phyloP scores from a whole-genome alignment of 2,113 vertebrate species.

The Pollimyrus isidori region DNA sequence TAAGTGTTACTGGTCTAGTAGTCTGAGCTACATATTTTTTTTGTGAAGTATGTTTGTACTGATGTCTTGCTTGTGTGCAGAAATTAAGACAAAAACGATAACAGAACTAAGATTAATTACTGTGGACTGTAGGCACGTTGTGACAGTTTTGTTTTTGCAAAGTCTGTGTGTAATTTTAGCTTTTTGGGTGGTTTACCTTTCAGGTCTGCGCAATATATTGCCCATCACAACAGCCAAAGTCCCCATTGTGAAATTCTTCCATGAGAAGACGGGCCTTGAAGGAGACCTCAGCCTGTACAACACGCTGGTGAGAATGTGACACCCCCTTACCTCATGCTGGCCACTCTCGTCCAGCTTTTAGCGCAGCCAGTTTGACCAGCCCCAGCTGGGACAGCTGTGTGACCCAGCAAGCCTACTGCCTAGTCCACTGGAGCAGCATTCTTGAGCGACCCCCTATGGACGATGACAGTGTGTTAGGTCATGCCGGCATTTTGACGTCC shows the following conservation, averaged over 20 bases:
- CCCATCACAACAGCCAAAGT: constrained; percentile 94
- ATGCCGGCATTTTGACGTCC: not conserved
- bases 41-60: not conserved
- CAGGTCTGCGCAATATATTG: constrained; percentile 83
- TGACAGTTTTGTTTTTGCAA: not conserved
- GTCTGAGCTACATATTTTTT: not conserved
- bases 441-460: not conserved
- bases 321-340: not conserved
- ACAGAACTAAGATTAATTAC: not conserved
- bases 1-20: not conserved
- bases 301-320: constrained; percentile 70
- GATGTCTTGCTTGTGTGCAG: not conserved
- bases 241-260: constrained; percentile 89
- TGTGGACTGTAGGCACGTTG: not conserved
- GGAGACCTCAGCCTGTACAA: constrained; percentile 96
- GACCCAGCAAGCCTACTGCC: not conserved
- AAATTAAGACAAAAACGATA: not conserved
- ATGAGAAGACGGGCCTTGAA: constrained; percentile 81
- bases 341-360: not conserved
- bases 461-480: not conserved
- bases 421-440: not conserved
- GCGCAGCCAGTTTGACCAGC: not conserved
- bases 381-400: not conserved
- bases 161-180: not conserved
- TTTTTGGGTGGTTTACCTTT: not conserved